Conservation (phyloP, 2,888 invertebrate species). For the Pyrocoelia pectoralis region DNA sequence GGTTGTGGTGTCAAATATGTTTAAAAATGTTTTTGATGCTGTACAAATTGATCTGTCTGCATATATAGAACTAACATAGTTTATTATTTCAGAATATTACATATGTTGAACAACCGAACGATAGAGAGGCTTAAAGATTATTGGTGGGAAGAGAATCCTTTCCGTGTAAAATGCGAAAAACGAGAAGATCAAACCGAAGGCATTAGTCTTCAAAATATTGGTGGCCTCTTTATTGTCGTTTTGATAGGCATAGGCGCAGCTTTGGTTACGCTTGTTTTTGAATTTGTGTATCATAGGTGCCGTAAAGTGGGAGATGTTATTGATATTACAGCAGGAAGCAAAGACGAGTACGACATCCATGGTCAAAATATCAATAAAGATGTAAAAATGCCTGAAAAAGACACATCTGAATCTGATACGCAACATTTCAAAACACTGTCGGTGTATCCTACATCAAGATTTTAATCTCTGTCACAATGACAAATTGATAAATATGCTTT, state of each 20-base stretch:
- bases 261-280: constrained; percentile 88
- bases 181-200: constrained; percentile 95
- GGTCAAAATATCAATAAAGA: constrained; percentile 11
- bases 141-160: constrained; percentile 95
- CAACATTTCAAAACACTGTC: constrained; percentile 21
- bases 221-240: constrained; percentile 97
- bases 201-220: constrained; percentile 97
- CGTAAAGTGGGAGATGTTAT: constrained; percentile 68
- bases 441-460: constrained; percentile 27
- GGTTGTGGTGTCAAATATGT: too few species aligned
- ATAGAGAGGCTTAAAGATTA: constrained; percentile 93
- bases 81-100: constrained; percentile 82
- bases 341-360: constrained; percentile 20
- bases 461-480: too few species aligned
- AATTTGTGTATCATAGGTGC: constrained; percentile 94
- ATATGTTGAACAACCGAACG: constrained; percentile 90
- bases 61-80: too few species aligned
- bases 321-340: constrained; percentile 66
- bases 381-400: constrained; percentile 11
- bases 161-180: constrained; percentile 79
- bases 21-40: too few species aligned
- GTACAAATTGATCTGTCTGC: too few species aligned
- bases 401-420: constrained; percentile 15
- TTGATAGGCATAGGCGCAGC: constrained; percentile 94
- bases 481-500: too few species aligned